phyloP scores from a whole-genome alignment of 2,888 invertebrate species.

The Odiellus spinosus region DNA sequence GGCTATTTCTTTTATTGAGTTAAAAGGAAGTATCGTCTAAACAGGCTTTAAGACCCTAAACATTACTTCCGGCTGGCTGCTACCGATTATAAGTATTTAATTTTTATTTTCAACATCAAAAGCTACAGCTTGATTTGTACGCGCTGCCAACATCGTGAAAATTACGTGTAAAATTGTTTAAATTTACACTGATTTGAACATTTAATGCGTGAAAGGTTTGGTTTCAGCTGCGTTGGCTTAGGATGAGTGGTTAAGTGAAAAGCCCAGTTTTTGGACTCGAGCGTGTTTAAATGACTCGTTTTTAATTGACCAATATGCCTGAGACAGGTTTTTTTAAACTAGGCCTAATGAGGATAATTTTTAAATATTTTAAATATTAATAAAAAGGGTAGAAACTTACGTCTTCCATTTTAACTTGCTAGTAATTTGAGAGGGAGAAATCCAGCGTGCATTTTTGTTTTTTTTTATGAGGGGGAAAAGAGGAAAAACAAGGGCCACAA shows the following conservation, averaged over 20 bases:
- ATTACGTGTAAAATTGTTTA: not conserved
- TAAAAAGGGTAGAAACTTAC: conserved; percentile 44
- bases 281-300: too few species aligned
- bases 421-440: conserved; percentile 27
- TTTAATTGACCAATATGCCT: too few species aligned
- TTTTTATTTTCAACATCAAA: not conserved
- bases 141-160: not conserved
- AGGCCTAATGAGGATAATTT: not conserved
- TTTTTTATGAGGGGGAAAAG: too few species aligned
- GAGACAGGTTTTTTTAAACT: too few species aligned
- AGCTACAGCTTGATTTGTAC: not conserved
- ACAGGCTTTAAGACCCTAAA: too few species aligned
- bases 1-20: too few species aligned
- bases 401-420: conserved; percentile 73
- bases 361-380: not conserved
- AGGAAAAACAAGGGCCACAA: too few species aligned
- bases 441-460: too few species aligned
- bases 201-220: not conserved
- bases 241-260: not conserved
- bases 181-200: not conserved
- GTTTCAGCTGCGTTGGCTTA: not conserved
- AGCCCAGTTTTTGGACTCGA: not conserved
- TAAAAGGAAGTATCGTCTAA: too few species aligned
- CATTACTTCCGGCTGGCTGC: too few species aligned
- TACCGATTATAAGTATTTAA: too few species aligned